Conservation (phyloP, 1,140 invertebrate species). For the Drosophila pseudoananassae region DNA sequence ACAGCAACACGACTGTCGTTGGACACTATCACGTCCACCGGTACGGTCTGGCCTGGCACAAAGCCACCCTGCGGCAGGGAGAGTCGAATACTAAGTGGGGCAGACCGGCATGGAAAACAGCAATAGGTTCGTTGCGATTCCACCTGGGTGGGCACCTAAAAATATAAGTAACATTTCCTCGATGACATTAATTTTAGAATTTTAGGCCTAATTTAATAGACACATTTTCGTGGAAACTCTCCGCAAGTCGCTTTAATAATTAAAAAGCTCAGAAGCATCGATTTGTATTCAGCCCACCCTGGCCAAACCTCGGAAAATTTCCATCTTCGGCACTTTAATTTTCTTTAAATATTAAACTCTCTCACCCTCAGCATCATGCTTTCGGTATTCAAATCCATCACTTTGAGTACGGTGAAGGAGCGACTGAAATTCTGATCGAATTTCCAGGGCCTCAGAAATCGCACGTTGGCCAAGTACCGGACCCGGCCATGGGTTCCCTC, state of each 20-base stretch:
- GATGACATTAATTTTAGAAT: no score
- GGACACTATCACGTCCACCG: conserved; percentile 51
- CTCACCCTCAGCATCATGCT: conserved; percentile 61
- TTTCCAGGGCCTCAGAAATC: conserved; percentile 90
- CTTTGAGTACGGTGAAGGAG: conserved; percentile 89
- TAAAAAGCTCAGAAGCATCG: neutral
- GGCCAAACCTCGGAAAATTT: neutral
- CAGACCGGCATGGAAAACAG: conserved; percentile 69
- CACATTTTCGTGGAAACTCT: neutral
- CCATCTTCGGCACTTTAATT: neutral
- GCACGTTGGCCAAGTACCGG: conserved; percentile 88
- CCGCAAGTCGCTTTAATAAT: neutral
- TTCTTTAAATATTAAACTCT: conserved; percentile 27
- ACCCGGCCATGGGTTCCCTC: conserved; percentile 89
- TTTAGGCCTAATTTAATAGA: no score
- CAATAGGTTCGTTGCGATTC: conserved; percentile 65
- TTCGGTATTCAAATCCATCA: conserved; percentile 89
- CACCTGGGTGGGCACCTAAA: conserved; percentile 61
- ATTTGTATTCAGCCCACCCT: neutral
- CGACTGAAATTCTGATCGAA: conserved; percentile 89
- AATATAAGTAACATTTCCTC: neutral
- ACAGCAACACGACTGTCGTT: conserved; percentile 85
- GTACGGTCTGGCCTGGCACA: conserved; percentile 73
- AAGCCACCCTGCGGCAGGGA: conserved; percentile 71
- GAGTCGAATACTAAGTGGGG: conserved; percentile 58